These are phyloP conservation scores for Bradypodion pumilum DNA, from an alignment of 2,797 vertebrate genomes.

Conservation along the genomic window DNA sequence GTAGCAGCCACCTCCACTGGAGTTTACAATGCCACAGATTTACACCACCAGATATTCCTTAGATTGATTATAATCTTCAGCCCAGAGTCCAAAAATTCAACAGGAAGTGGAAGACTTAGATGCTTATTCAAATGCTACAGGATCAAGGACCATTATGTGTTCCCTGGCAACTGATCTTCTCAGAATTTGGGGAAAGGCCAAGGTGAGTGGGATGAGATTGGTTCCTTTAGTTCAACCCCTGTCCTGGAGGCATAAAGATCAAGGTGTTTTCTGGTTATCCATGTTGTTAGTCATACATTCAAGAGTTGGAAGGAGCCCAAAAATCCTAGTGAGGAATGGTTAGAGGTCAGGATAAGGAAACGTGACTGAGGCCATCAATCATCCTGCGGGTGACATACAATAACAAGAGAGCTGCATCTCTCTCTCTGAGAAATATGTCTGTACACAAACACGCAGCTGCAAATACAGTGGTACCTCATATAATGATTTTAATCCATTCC, in stretches of 20 bases:
- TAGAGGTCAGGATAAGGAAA: background rate
- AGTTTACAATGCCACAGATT: background rate
- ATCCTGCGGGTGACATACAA: background rate
- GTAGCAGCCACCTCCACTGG: too few relatives aligned
- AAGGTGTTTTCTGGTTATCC: background rate
- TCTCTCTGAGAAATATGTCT: background rate
- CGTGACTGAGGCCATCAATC: background rate
- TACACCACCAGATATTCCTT: background rate
- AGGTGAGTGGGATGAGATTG: background rate
- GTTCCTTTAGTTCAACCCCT: background rate
- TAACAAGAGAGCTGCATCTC: background rate
- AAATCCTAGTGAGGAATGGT: background rate
- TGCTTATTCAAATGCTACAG: background rate
- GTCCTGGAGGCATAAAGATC: background rate
- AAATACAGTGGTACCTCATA: too few relatives aligned
- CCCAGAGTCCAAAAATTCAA: background rate
- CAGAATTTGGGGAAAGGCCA: rapidly evolving
- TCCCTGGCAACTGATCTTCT: background rate
- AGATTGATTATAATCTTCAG: too few relatives aligned
- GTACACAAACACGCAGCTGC: too few relatives aligned
- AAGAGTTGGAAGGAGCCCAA: background rate
- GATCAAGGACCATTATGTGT: background rate
- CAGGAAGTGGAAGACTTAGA: background rate
- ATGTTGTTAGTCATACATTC: background rate
- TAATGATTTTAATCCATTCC: too few relatives aligned